Base-by-base conservation (phyloP, 2,888 invertebrate species). In the Exephanes ischioxanthus region DNA sequence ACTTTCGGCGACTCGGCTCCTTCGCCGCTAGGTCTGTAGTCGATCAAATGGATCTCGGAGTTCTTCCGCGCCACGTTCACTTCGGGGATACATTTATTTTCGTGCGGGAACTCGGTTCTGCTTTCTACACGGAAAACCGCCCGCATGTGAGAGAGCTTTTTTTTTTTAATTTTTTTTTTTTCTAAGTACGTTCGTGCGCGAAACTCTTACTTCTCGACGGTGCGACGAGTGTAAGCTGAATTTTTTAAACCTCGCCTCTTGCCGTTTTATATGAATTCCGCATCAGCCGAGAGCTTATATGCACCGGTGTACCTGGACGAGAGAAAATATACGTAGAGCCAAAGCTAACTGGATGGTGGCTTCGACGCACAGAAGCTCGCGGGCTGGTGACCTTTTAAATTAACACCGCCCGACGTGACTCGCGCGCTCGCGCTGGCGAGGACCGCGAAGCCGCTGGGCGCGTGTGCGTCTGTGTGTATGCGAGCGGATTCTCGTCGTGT, bases 311-410 rank as follows among this genome's bases (percentile, higher is more conserved):
- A 11, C 22, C 7, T 11, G 45, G 26, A 30, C 61, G 61, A 63
- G 30, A 26, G 33, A 33, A 63, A 63, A 45, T 41, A 51, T 66
- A 71, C 68, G 75, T 55, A 30, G 58, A 67, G 78, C 75, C 48
- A 67, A 48, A 76, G 67, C 70, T 76, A 68, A 55, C 48, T 67
- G 79, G 82, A 75, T 45, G 72, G 77, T 67, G 63, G 77, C 51
- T 77, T 55, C 53, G 68, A 80, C 63, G 77, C 73, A 78, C 80
- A 68, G 73, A 78, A 77, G 77, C 86, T 84, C 80, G 78, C 63
- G 72, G 76, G 80, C 85, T 72, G 83, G 85, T 80, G 86, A 83
- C 86, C 85, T 85, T 85, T 86, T 83, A 80, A 86, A 86, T 85
- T 80, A 85, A 85, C 85, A 80, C 86, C 82, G 77, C 72, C 79